A percentile compares a stretch with the other conserved stretches of the same genome.
These are phyloP conservation scores for Platyscapa corneri DNA, from an alignment of 1,140 invertebrate species.

Conservation along the genomic window DNA sequence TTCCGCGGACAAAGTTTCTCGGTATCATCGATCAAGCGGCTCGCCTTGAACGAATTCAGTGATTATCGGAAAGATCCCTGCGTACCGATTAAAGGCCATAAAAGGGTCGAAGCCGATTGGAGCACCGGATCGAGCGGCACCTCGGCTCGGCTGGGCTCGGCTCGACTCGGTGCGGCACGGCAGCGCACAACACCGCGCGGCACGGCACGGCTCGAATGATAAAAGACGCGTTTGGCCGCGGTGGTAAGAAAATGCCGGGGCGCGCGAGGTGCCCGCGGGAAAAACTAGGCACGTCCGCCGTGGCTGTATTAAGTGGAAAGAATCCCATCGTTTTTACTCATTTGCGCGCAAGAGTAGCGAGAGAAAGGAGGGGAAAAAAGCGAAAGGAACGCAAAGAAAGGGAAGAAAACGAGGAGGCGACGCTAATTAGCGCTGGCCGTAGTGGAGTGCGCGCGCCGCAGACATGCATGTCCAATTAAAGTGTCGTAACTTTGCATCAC, in stretches of 20 bases:
- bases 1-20: conserved; percentile 21
- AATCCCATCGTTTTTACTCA: conserved; percentile 61
- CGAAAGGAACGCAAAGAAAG: not conserved
- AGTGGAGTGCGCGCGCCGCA: conserved; percentile 51
- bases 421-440: conserved; percentile 62
- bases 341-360: conserved; percentile 43
- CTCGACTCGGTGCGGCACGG: too few relatives aligned
- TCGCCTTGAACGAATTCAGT: conserved; percentile 23
- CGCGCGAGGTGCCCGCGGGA: not conserved
- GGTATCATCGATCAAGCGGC: conserved; percentile 28
- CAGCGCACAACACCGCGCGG: not conserved
- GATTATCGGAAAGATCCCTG: conserved; percentile 5
- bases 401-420: conserved; percentile 51
- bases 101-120: not conserved
- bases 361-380: not conserved
- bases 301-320: conserved; percentile 56
- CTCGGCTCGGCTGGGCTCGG: too few relatives aligned
- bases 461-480: conserved; percentile 66
- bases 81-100: not conserved
- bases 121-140: too few relatives aligned
- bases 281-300: conserved; percentile 10
- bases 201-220: not conserved
- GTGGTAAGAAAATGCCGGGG: not conserved
- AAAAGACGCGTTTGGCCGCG: not conserved
- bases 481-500: conserved; percentile 63